Conservation (phyloP, 2,888 invertebrate species). For the Lordiphosa andalusiaca region DNA sequence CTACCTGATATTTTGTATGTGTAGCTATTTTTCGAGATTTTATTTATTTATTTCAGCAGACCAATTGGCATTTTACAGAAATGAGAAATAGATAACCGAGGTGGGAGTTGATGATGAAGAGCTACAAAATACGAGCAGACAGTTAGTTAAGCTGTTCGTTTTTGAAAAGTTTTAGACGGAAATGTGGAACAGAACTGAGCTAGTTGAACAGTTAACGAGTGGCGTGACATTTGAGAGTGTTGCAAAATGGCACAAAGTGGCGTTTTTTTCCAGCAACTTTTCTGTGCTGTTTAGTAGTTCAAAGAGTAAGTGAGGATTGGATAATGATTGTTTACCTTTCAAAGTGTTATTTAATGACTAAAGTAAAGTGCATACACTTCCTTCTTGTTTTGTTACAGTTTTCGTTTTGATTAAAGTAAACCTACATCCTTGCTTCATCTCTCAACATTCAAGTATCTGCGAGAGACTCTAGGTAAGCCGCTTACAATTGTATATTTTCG, state of each 20-base stretch:
- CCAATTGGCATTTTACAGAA: constrained; percentile 37
- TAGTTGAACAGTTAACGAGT: background rate
- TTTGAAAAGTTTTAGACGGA: constrained; percentile 14
- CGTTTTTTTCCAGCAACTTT: too few species aligned
- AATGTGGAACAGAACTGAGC: constrained; percentile 5
- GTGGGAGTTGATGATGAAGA: background rate
- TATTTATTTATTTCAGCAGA: constrained; percentile 42
- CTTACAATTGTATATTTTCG: constrained; percentile 11
- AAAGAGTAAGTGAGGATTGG: too few species aligned
- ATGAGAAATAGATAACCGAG: background rate
- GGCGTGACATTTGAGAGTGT: background rate
- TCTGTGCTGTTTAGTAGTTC: too few species aligned
- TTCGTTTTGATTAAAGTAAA: constrained; percentile 1
- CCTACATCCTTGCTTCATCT: background rate
- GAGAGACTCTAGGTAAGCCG: constrained; percentile 14
- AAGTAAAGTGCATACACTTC: too few species aligned
- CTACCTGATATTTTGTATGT: constrained; percentile 24
- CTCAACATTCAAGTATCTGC: background rate
- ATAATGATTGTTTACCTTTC: too few species aligned
- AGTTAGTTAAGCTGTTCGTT: too few species aligned
- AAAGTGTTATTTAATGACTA: too few species aligned
- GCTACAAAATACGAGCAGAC: constrained; percentile 1
- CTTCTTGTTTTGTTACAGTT: background rate
- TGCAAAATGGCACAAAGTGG: background rate
- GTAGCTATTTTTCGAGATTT: constrained; percentile 25